Evolutionary conservation across 1,140 invertebrate species (phyloP), one percentile per base, ranked within the genome.

Genomic region (Ostrea edulis): DNA sequence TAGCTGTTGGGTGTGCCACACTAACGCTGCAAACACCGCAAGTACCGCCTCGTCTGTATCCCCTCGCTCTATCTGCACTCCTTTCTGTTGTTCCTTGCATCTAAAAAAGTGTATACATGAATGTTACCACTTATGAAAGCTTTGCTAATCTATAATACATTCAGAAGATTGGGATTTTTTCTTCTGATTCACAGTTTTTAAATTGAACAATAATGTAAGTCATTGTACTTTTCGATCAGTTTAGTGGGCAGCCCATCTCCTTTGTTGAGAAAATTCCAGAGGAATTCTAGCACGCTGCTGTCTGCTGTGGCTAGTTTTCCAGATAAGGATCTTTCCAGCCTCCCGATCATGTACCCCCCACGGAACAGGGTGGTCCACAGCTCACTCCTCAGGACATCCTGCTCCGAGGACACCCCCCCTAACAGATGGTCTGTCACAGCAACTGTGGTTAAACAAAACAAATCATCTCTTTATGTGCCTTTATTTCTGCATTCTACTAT

Each of bases 1-100:
- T 0, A 95, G 91, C 77, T 93, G 91, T 87, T 94, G 94, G 35
- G 93, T 94, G 87, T 95, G 94, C 94, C 94, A 95, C 14, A 95
- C 85, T 5, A 95, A 89, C 20, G 94, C 93, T 62, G 91, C 89
- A 91, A 95, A 95, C 5, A 94, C 91, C 5, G 91, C 87, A 20
- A 90, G 86, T 5, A 95, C 88, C n/a, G 94, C 93, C 29, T 58
- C 44, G 35, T 92, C 90, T 68, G 94, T 86, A 35, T 90, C 91
- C 2, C 91, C 89, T 0, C 93, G 93, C 22, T 94, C 94, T 54
- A 94, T 86, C 17, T 87, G 88, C 44, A 91, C 81, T 0, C 89
- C 81, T 55, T 91, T 91, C 82, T 87, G 86, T n/a, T 91, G 87
- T 54, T 94, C 92, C 62, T 86, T 90, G 88, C 93, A 94, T 87